phyloP scores from a whole-genome alignment of 2,888 invertebrate genomes.

The Leucoma salicis region DNA sequence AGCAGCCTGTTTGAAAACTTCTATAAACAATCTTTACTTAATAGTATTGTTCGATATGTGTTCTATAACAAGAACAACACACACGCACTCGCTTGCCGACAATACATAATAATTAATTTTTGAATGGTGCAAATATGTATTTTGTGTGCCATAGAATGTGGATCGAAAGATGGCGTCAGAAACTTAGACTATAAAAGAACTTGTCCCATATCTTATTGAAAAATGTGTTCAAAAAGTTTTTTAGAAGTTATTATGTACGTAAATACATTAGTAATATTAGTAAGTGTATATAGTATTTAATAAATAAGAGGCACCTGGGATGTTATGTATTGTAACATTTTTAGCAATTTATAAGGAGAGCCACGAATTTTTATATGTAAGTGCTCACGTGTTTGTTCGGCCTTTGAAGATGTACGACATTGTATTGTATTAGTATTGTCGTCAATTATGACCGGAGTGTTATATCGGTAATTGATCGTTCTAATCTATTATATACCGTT shows the following conservation, averaged over 20 bases:
- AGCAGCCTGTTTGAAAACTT: no score
- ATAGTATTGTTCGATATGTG: not conserved
- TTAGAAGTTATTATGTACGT: constrained; percentile 64
- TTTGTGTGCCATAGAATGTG: constrained; percentile 59
- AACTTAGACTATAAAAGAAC: constrained; percentile 47
- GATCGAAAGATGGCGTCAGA: constrained; percentile 38
- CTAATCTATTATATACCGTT: no score
- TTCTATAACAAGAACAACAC: not conserved
- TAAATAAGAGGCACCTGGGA: constrained; percentile 36
- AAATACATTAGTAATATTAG: constrained; percentile 55
- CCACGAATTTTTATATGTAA: constrained; percentile 35
- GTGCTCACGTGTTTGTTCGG: constrained; percentile 33
- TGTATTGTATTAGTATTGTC: no score
- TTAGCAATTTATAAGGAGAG: constrained; percentile 35
- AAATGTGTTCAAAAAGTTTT: constrained; percentile 76
- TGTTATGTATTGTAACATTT: constrained; percentile 45
- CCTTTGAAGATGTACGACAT: constrained; percentile 27
- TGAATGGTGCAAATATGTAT: constrained; percentile 43
- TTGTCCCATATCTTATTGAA: constrained; percentile 75
- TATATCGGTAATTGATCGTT: no score
- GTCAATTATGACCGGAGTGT: no score
- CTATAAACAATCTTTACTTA: no score
- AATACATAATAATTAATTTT: constrained; percentile 27
- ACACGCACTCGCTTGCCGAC: constrained; percentile 44
- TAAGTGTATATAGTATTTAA: constrained; percentile 60